Evolutionary conservation across 2,888 invertebrate species (phyloP).

Genomic region (Eristalinus aeneus): DNA sequence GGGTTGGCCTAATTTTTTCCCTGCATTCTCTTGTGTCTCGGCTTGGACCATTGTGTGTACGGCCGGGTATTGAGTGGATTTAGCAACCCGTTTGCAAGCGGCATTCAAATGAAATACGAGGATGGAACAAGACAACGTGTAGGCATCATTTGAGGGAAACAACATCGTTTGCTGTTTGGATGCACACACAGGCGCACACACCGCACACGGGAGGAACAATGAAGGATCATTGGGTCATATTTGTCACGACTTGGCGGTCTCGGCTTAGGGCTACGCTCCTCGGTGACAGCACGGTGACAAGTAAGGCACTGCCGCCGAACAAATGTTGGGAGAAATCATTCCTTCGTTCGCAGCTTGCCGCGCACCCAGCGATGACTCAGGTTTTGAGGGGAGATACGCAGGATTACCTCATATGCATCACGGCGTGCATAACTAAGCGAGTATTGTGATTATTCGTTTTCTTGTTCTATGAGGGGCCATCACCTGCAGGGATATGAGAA

Average conservation of each 20-base stretch:
- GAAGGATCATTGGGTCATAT: slow-evolving; percentile 68
- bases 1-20: slow-evolving; percentile 64
- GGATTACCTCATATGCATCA: background rate
- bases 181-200: slow-evolving; percentile 15
- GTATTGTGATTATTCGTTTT: background rate
- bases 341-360: background rate
- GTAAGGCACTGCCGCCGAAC: slow-evolving; percentile 31
- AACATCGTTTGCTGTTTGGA: slow-evolving; percentile 50
- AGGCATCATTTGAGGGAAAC: slow-evolving; percentile 59
- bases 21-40: slow-evolving; percentile 19
- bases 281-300: slow-evolving; percentile 51
- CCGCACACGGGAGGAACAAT: slow-evolving; percentile 46
- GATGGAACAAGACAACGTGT: slow-evolving; percentile 25
- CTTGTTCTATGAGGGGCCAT: background rate
- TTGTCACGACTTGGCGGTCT: slow-evolving; percentile 66
- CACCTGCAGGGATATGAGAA: background rate
- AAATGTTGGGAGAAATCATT: slow-evolving; percentile 21
- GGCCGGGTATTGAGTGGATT: slow-evolving; percentile 25
- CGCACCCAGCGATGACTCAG: background rate
- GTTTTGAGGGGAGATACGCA: background rate
- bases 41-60: slow-evolving; percentile 34
- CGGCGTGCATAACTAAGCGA: background rate
- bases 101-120: slow-evolving; percentile 55
- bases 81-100: slow-evolving; percentile 56
- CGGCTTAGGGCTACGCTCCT: slow-evolving; percentile 58